A percentile compares a stretch with the other conserved stretches of the same genome.
phyloP scores from a whole-genome alignment of 23 tunicate genomes.

The Phallusia fumigata region DNA sequence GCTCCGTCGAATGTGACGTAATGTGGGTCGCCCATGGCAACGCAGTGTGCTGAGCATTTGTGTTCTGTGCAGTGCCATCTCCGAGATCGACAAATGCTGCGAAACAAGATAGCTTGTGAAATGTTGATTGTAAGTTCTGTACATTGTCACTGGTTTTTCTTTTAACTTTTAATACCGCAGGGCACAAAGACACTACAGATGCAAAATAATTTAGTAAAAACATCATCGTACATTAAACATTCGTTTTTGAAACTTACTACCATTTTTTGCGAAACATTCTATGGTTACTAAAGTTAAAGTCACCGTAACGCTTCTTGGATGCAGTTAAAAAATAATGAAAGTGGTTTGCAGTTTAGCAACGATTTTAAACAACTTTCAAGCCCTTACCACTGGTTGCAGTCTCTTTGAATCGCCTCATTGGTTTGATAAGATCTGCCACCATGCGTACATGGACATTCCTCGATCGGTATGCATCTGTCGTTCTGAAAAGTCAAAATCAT shows the following conservation, averaged over 20 bases:
- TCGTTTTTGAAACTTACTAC: too few relatives aligned
- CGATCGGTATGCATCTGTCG: slow-evolving; percentile 38
- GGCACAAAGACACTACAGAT: too few relatives aligned
- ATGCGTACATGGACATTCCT: slow-evolving; percentile 69
- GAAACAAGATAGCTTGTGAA: neutral
- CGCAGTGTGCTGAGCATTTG: slow-evolving; percentile 60
- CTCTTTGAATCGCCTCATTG: slow-evolving; percentile 32
- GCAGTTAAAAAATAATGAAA: neutral
- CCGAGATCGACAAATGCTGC: slow-evolving; percentile 54
- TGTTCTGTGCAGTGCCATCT: slow-evolving; percentile 67
- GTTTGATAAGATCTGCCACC: slow-evolving; percentile 39
- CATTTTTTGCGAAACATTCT: too few relatives aligned
- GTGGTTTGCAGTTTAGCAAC: neutral
- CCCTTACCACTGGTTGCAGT: slow-evolving; percentile 77
- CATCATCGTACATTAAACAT: too few relatives aligned
- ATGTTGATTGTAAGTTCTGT: too few relatives aligned
- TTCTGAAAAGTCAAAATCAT: slow-evolving; percentile 26
- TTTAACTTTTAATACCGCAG: too few relatives aligned
- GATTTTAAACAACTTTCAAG: neutral
- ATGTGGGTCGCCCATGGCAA: slow-evolving; percentile 75
- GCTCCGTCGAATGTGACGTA: slow-evolving; percentile 79
- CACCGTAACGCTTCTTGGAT: too few relatives aligned
- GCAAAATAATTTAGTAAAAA: too few relatives aligned
- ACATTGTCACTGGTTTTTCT: too few relatives aligned
- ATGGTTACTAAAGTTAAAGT: too few relatives aligned